These are phyloP conservation scores for Tolmerus cingulatus DNA, from an alignment of 2,888 invertebrate genomes.

Conservation along the genomic window DNA sequence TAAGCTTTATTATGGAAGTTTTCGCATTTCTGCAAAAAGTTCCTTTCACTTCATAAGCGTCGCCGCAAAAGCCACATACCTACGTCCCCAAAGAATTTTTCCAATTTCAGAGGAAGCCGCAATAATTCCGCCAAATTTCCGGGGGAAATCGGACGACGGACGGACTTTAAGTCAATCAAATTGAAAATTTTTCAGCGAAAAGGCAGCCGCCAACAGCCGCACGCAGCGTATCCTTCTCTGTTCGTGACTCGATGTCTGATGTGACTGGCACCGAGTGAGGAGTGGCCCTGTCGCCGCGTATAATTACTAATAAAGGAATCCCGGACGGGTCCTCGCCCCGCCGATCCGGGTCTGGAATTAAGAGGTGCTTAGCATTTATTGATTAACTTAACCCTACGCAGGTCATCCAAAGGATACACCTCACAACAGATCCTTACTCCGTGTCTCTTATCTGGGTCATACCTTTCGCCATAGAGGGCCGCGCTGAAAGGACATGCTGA, in stretches of 20 bases:
- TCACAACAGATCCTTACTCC: slow-evolving; percentile 16
- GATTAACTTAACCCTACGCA: slow-evolving; percentile 8
- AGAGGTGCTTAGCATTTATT: slow-evolving; percentile 29
- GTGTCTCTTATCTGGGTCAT: slow-evolving; percentile 1
- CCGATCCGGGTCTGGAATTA: neutral
- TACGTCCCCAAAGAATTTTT: neutral
- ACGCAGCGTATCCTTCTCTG: neutral
- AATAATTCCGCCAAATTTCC: neutral
- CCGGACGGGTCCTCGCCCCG: neutral
- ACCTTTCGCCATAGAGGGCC: neutral
- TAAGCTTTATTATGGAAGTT: neutral
- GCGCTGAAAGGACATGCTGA: neutral
- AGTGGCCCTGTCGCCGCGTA: slow-evolving; percentile 12
- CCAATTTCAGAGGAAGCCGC: neutral
- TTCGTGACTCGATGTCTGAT: slow-evolving; percentile 35
- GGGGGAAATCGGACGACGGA: too few relatives aligned
- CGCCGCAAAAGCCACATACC: neutral
- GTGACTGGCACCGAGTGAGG: neutral
- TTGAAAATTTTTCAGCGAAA: neutral
- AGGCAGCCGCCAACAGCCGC: neutral
- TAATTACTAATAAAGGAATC: slow-evolving; percentile 28
- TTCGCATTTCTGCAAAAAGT: neutral
- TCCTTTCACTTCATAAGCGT: neutral
- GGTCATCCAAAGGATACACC: slow-evolving; percentile 14
- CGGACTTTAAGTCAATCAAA: slow-evolving; percentile 21